Percentiles rank a stretch among this genome's conserved stretches.
Conservation (phyloP, 2,797 vertebrate genomes). For the Lacerta viridis region DNA sequence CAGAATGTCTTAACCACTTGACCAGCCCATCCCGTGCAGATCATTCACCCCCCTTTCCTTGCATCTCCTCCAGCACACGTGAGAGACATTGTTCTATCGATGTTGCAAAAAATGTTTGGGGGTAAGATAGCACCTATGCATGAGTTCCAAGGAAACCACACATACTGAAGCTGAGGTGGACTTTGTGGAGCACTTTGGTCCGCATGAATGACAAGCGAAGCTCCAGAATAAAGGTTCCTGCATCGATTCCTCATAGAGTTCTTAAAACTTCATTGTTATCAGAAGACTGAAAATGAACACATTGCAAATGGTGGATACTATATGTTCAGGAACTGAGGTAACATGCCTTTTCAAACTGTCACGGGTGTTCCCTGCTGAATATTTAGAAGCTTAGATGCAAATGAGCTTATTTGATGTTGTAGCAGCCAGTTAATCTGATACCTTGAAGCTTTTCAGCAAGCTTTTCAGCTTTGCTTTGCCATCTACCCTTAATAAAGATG, state of each 20-base stretch:
- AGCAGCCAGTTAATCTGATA: neutral
- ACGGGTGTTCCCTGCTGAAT: neutral
- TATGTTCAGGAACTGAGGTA: neutral
- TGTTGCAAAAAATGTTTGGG: too few relatives aligned
- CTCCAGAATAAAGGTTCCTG: neutral
- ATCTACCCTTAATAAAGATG: neutral
- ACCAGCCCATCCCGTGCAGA: neutral
- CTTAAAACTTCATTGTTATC: neutral
- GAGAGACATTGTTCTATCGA: neutral
- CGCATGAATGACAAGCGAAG: neutral
- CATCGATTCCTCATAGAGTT: neutral
- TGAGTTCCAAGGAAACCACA: neutral
- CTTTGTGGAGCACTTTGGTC: neutral
- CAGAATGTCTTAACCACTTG: neutral
- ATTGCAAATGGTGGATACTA: neutral
- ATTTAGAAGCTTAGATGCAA: neutral
- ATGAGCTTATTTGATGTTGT: constrained; percentile 5
- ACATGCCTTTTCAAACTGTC: neutral
- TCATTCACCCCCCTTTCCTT: neutral
- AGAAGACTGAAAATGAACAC: neutral
- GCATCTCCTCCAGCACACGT: neutral
- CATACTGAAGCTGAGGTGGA: neutral
- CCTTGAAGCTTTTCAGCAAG: neutral
- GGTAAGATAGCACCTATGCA: neutral
- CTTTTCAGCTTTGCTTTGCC: neutral